These are phyloP conservation scores for Sympetrum striolatum DNA, from an alignment of 2,888 invertebrate species.

Conservation along the genomic window DNA sequence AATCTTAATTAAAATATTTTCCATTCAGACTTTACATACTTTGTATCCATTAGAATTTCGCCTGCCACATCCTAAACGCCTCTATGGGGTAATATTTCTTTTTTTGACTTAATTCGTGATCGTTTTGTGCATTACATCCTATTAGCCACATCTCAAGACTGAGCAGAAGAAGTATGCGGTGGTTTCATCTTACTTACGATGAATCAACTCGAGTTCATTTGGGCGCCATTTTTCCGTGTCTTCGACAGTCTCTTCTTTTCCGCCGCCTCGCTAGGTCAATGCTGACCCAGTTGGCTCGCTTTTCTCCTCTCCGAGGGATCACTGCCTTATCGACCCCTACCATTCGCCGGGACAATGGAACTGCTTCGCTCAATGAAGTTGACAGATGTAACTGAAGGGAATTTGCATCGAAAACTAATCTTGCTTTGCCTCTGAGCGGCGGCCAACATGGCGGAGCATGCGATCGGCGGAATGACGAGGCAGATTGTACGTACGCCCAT, in stretches of 20 bases:
- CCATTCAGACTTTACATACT: not conserved
- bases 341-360: not conserved
- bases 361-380: not conserved
- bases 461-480: not conserved
- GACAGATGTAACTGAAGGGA: not conserved
- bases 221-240: not conserved
- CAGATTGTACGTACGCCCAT: not conserved
- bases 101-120: too few species aligned
- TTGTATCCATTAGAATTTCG: not conserved
- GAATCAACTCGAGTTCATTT: not conserved
- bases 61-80: not conserved
- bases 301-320: not conserved
- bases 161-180: not conserved
- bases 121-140: too few species aligned
- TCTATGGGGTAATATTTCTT: too few species aligned
- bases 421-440: not conserved
- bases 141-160: too few species aligned
- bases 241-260: not conserved
- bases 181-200: not conserved
- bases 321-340: not conserved
- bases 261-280: not conserved
- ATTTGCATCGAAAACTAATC: not conserved
- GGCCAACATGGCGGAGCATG: not conserved
- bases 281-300: conserved; percentile 24
- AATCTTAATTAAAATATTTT: too few species aligned